phyloP scores from a whole-genome alignment of 1,140 invertebrate genomes.

The Cydia amplana region DNA sequence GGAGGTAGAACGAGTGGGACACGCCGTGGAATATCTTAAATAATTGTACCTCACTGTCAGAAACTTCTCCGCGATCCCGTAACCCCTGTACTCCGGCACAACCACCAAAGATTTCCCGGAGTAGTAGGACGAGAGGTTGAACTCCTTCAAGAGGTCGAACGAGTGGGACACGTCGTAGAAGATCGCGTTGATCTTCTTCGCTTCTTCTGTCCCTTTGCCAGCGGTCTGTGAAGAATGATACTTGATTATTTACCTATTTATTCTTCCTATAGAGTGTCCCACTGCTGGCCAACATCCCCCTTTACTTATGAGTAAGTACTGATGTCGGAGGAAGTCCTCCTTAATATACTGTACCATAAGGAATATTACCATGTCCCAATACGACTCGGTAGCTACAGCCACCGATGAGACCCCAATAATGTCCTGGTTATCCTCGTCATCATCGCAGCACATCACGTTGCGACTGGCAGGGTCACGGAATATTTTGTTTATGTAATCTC shows the following conservation, averaged over 20 bases:
- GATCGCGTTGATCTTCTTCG: not conserved
- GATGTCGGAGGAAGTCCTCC: too few relatives aligned
- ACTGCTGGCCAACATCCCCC: too few relatives aligned
- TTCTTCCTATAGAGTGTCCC: too few relatives aligned
- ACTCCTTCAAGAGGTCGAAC: not conserved
- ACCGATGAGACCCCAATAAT: not conserved
- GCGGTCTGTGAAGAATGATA: not conserved
- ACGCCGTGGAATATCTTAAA: too few relatives aligned
- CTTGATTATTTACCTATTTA: too few relatives aligned
- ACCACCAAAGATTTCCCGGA: not conserved
- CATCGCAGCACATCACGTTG: not conserved
- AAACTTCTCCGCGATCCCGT: not conserved
- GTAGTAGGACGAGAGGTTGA: not conserved
- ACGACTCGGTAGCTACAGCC: not conserved
- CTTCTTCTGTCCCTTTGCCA: not conserved
- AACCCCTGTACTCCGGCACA: not conserved
- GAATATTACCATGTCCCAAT: not conserved
- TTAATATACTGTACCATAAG: too few relatives aligned
- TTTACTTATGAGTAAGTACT: too few relatives aligned
- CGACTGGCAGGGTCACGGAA: not conserved
- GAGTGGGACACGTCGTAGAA: not conserved
- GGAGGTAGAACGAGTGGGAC: too few relatives aligned
- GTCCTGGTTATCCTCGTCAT: not conserved
- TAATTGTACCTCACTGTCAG: not conserved
- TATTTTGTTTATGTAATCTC: constrained; percentile 1